A percentile compares a stretch with the other conserved stretches of the same genome.
These are phyloP conservation scores for Onchidella celtica DNA, from an alignment of 2,888 invertebrate species.

Conservation along the genomic window DNA sequence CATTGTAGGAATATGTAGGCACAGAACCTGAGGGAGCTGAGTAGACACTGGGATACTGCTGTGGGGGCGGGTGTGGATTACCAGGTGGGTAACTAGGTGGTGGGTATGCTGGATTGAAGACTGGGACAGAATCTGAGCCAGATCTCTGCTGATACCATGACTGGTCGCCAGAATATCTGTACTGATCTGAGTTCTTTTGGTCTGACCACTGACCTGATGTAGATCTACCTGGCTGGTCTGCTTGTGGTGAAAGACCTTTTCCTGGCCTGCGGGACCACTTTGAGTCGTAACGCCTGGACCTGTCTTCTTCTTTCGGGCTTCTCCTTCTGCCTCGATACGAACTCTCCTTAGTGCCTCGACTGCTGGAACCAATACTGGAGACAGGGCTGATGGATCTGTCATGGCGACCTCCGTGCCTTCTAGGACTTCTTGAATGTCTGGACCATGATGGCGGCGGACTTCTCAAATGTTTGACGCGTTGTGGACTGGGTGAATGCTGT, in stretches of 20 bases:
- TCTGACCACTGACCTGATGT: conserved; percentile 31
- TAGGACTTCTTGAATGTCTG: conserved; percentile 30
- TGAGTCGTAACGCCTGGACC: conserved; percentile 27
- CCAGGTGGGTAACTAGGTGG: conserved; percentile 14
- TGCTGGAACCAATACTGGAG: too few species aligned
- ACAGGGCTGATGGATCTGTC: conserved; percentile 28
- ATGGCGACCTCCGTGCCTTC: not conserved
- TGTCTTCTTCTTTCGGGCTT: not conserved
- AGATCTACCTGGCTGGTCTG: not conserved
- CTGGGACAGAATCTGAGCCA: not conserved
- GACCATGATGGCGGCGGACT: conserved; percentile 9
- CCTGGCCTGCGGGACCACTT: not conserved
- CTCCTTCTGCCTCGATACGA: not conserved
- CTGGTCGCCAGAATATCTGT: conserved; percentile 10
- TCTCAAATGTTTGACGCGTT: conserved; percentile 3
- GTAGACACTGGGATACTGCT: not conserved
- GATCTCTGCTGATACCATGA: conserved; percentile 23
- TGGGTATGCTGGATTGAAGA: conserved; percentile 15
- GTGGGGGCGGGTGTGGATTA: not conserved
- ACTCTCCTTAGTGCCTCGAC: not conserved
- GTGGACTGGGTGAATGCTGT: conserved; percentile 5
- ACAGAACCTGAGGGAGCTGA: not conserved
- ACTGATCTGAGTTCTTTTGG: not conserved
- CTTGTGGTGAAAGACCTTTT: not conserved
- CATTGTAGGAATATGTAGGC: not conserved